Evolutionary conservation across 1,140 invertebrate genomes (phyloP).

Genomic region (Bombus impatiens): DNA sequence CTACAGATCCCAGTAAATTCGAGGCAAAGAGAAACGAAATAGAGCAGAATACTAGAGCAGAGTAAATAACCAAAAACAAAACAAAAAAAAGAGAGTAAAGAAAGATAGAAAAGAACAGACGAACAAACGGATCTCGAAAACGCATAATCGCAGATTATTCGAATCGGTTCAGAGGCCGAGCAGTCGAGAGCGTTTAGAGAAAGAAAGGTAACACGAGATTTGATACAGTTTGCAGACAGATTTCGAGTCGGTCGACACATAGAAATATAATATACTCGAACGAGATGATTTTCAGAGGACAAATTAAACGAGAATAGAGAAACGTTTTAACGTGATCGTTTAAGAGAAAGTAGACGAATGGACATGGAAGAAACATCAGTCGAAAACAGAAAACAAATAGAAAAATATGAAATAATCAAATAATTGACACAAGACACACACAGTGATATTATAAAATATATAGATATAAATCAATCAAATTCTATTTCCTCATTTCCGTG

Average conservation of each 20-base stretch:
- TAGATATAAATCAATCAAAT: constrained; percentile 77
- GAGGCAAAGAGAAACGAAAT: not conserved
- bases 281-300: constrained; percentile 1
- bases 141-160: not conserved
- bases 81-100: not conserved
- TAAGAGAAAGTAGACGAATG: constrained; percentile 4
- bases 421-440: constrained; percentile 59
- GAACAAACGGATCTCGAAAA: not conserved
- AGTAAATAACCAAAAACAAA: not conserved
- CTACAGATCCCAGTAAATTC: not conserved
- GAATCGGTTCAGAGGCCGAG: constrained; percentile 1
- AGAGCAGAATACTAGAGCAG: not conserved
- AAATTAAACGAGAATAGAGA: constrained; percentile 4
- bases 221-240: not conserved
- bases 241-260: constrained; percentile 14
- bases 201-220: constrained; percentile 43
- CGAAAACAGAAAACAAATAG: constrained; percentile 31
- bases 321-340: not conserved
- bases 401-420: constrained; percentile 44
- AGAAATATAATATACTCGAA: not conserved
- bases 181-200: constrained; percentile 19
- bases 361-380: constrained; percentile 36
- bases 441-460: constrained; percentile 50
- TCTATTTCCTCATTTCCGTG: constrained; percentile 82
- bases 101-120: not conserved